These are phyloP conservation scores for Diploptera punctata DNA, from an alignment of 2,888 invertebrate species.

Conservation along the genomic window DNA sequence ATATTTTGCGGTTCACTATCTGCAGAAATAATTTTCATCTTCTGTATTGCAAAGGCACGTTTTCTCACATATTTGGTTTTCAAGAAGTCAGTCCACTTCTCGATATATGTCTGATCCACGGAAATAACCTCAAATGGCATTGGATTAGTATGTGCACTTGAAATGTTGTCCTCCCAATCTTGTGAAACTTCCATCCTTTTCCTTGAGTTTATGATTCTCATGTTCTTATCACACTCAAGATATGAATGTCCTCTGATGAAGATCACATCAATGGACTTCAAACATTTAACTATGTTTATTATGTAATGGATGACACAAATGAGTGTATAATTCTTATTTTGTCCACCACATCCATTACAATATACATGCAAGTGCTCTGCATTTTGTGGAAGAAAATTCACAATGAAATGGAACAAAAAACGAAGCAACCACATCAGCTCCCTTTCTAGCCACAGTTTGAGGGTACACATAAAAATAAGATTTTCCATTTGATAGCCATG, in stretches of 20 bases:
- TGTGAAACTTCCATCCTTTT: background rate
- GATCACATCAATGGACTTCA: background rate
- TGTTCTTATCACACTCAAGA: background rate
- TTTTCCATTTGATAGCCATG: background rate
- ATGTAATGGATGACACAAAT: background rate
- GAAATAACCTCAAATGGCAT: background rate
- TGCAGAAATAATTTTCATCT: no score
- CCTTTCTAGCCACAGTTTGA: background rate
- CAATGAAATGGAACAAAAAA: background rate
- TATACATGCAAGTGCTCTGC: background rate
- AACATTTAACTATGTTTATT: background rate
- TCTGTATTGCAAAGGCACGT: no score
- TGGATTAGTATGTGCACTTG: background rate
- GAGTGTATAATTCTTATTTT: background rate
- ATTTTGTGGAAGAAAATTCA: background rate
- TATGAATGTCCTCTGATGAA: background rate
- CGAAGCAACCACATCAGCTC: background rate
- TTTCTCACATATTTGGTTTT: background rate
- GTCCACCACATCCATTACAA: background rate
- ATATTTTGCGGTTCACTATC: no score
- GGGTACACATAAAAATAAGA: background rate
- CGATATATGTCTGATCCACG: background rate
- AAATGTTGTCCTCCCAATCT: background rate
- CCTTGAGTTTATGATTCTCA: background rate
- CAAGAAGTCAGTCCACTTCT: background rate